Evolutionary conservation across 2,888 invertebrate genomes (phyloP), one percentile per base, ranked within the genome.

Genomic region (Pandemis heparana): DNA sequence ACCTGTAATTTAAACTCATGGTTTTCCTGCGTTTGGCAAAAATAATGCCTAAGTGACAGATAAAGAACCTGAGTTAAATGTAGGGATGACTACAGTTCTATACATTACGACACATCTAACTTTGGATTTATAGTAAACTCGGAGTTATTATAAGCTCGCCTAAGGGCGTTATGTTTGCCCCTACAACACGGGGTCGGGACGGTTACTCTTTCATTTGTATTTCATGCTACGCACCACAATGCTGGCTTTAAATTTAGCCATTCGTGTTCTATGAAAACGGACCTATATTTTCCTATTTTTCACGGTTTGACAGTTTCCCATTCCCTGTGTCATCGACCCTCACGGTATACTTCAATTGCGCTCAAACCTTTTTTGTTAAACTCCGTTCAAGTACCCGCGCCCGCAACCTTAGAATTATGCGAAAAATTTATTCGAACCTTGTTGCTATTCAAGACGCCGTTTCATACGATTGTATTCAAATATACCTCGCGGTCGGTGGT

Each of bases 381-480:
- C 10, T 43, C 10, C 4, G 12, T 10, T 41, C 8, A 9, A 41
- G 41, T 8, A 41, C 41, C 41, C 63, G 43, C 60, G n/a, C 12
- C 38, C 53, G n/a, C 32, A 16, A 65, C 48, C 66, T 68, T 63
- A 63, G 38, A 71, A 67, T 51, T 64, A 74, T 74, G 69, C 73
- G 38, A 65, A 69, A 68, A 68, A 46, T 70, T 14, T 53, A 43
- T 59, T 43, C 18, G 41, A 46, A 51, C 12, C 41, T 51, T 63
- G 12, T 69, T 69, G 41, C 51, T 60, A 69, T 73, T 69, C 64
- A 64, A 51, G 41, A n/a, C 69, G n/a, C 48, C 12, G 32, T 63
- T 68, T 46, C 56, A 38, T 59, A 41, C 60, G 39, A 69, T 69
- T 74, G 73, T 69, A 74, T 74, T 74, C 64, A 74, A 74, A 74